Evolutionary conservation across 2,113 vertebrate species (phyloP), one percentile per base, ranked within the genome.

Genomic region (Mormyrus lacerda): DNA sequence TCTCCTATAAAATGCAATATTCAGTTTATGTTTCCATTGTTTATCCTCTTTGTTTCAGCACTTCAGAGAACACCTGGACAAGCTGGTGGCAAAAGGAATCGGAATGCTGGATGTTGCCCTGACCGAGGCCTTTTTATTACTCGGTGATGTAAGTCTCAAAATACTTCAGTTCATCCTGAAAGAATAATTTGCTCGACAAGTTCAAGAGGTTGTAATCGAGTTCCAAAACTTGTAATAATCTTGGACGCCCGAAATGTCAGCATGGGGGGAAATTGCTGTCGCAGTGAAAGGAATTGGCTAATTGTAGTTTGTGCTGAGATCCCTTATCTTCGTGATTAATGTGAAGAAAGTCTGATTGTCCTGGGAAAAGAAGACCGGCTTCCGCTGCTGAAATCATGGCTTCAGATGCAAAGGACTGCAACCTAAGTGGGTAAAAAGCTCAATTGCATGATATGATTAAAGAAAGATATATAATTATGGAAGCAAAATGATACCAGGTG

Each of bases 71-170:
- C 98, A 98, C 90, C 97, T 99, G 31, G 96, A 99, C 91, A 99
- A 98, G 93, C 97, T 99, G 90, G 97, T 97, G 92, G 98, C 98
- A 88, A 97, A 98, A 94, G 98, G 98, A 90, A 99, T 99, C 3
- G 98, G 98, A 87, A 99, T 99, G 98, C 94, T 99, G 95, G 97
- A 99, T 89, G 91, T 97, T 21, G 98, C 97, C 92, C 95, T 99
- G 91, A 98, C 97, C 2, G 98, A 99, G 93, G 98, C 98, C 88
- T 99, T 99, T 95, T 96, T 94, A 91, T 96, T 99, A 91, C 98
- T 99, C 89, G 96, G 91, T 87, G 97, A 98, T 31, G 98, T 99
- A 96, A 97, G 97, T 95, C 51, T 44, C 35, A 15, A 21, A 27
- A 27, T 44, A n/a, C 35, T 84, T 9, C 42, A n/a, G 50, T 85